phyloP scores from a whole-genome alignment of 2,888 invertebrate species.

The Drosophila nigricruria region DNA sequence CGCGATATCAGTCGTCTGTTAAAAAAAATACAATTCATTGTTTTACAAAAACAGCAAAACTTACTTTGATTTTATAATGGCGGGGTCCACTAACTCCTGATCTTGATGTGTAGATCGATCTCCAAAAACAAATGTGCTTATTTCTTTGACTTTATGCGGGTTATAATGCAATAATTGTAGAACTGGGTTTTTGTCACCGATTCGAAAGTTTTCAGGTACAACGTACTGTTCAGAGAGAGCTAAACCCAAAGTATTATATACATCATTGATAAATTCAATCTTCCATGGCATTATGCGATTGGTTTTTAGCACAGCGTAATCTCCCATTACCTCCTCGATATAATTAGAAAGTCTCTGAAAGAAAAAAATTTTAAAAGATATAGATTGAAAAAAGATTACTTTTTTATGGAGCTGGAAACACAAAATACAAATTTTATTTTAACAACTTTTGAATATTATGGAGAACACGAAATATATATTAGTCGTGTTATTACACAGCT shows the following conservation, averaged over 20 bases:
- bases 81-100: constrained; percentile 52
- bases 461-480: too few species aligned
- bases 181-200: constrained; percentile 39
- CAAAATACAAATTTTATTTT: too few species aligned
- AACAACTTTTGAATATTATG: too few species aligned
- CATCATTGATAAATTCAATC: constrained; percentile 83
- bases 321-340: constrained; percentile 81
- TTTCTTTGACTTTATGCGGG: constrained; percentile 67
- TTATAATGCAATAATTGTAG: background rate
- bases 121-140: constrained; percentile 76
- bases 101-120: constrained; percentile 80
- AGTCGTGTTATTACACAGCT: too few species aligned
- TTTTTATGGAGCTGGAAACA: too few species aligned
- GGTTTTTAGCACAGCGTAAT: constrained; percentile 81
- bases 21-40: background rate
- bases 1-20: constrained; percentile 64
- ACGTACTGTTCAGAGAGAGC: constrained; percentile 74
- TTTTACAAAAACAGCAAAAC: background rate
- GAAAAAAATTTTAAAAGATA: too few species aligned
- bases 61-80: constrained; percentile 35
- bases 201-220: constrained; percentile 27
- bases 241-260: constrained; percentile 81
- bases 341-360: constrained; percentile 50
- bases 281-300: constrained; percentile 84
- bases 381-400: too few species aligned